A percentile compares a stretch with the other conserved stretches of the same genome.
Conservation (phyloP, 2,113 vertebrate species). For the Puffinus mauretanicus region DNA sequence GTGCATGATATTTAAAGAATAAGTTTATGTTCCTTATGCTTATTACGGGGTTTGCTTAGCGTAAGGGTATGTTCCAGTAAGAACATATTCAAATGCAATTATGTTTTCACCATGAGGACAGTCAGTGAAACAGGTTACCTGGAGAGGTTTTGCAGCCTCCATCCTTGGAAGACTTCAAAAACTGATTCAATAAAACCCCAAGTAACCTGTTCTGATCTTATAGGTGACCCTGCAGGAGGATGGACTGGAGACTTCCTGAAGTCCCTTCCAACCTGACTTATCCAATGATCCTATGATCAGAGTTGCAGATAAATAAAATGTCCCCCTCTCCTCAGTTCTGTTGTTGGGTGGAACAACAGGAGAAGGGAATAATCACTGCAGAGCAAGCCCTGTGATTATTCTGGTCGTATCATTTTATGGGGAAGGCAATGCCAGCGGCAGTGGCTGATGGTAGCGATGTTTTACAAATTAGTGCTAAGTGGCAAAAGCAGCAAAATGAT, state of each 20-base stretch:
- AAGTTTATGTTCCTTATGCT: background rate
- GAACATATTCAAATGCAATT: background rate
- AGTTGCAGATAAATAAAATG: background rate
- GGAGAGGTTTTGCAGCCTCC: background rate
- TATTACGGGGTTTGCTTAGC: background rate
- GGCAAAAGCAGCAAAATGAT: background rate
- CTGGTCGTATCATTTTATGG: background rate
- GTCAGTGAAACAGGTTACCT: background rate
- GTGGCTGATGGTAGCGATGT: background rate
- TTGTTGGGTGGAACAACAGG: background rate
- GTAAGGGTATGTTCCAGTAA: background rate
- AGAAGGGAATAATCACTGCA: background rate
- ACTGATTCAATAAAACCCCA: background rate
- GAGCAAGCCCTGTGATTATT: background rate
- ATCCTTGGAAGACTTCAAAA: background rate
- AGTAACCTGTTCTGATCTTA: background rate
- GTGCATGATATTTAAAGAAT: background rate
- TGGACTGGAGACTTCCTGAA: background rate
- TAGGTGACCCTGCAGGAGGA: background rate
- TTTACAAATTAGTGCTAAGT: background rate
- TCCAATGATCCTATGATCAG: background rate
- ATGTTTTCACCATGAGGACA: background rate
- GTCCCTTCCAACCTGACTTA: background rate
- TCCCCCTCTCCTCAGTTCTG: background rate
- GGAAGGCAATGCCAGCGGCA: background rate